These are phyloP conservation scores for Chelmon rostratus DNA, from an alignment of 2,797 vertebrate genomes.

Conservation along the genomic window DNA sequence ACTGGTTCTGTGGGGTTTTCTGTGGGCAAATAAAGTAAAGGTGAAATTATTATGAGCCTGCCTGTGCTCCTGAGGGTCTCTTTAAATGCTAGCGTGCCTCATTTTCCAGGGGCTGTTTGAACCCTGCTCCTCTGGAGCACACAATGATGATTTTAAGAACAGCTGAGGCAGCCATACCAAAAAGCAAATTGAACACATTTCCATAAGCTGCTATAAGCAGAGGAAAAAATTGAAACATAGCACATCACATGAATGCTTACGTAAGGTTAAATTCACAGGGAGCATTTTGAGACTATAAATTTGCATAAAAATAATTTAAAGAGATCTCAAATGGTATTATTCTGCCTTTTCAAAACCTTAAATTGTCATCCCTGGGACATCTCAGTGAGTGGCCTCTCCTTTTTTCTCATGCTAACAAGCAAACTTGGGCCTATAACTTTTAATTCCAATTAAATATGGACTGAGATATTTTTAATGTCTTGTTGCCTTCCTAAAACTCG, in stretches of 20 bases:
- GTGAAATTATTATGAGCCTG: conserved; percentile 53
- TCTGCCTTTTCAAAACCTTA: conserved; percentile 4
- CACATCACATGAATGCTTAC: conserved; percentile 3
- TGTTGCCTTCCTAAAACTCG: neutral
- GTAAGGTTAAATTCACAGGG: conserved; percentile 18
- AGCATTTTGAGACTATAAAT: conserved; percentile 10
- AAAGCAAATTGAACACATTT: conserved; percentile 37
- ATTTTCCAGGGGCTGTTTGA: conserved; percentile 57
- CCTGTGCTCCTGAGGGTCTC: conserved; percentile 58
- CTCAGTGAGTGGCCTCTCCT: neutral
- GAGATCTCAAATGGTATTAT: conserved; percentile 35
- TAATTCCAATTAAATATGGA: conserved; percentile 7
- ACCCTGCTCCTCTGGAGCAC: conserved; percentile 44
- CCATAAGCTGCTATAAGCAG: conserved; percentile 33
- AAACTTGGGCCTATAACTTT: neutral
- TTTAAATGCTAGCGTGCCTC: conserved; percentile 51
- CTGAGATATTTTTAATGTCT: neutral
- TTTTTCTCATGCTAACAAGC: conserved; percentile 19
- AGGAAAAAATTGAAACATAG: conserved; percentile 10
- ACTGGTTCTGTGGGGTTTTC: conserved; percentile 32
- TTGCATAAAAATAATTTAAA: conserved; percentile 57
- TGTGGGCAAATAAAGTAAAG: conserved; percentile 58
- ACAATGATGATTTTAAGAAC: conserved; percentile 41
- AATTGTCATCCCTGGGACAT: conserved; percentile 11
- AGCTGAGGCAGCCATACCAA: conserved; percentile 45